Conservation (phyloP, 92 coral and sea anemone genomes). For the Umimayanthus chanpuru region DNA sequence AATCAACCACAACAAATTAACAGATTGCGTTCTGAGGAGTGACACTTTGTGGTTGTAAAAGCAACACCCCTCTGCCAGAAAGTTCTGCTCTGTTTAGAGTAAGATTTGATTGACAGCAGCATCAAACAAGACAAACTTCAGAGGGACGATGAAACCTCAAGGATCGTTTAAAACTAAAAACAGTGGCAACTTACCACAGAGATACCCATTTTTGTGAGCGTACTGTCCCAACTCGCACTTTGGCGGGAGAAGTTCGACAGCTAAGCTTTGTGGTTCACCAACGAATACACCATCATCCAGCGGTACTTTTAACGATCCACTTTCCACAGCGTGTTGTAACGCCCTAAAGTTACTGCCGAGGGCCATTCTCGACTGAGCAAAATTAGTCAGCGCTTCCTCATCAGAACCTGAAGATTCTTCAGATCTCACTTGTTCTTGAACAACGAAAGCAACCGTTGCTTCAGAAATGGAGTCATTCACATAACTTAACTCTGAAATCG, state of each 20-base stretch:
- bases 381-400: conserved; percentile 4
- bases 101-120: neutral
- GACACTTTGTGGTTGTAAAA: too few relatives aligned
- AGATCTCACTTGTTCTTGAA: conserved; percentile 3
- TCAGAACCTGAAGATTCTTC: neutral
- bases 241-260: conserved; percentile 16
- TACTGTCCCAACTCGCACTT: conserved; percentile 33
- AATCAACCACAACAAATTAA: too few relatives aligned
- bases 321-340: conserved; percentile 2
- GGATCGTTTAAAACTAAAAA: neutral
- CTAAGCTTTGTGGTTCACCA: conserved; percentile 13
- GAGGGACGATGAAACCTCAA: neutral
- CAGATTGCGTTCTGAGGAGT: too few relatives aligned
- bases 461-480: neutral
- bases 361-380: conserved; percentile 13
- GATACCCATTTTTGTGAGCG: conserved; percentile 45
- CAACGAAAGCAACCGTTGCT: conserved; percentile 30
- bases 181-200: conserved; percentile 39
- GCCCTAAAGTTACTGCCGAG: conserved; percentile 21
- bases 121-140: neutral
- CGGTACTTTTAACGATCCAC: neutral
- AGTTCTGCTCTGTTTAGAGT: too few relatives aligned
- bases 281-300: conserved; percentile 17
- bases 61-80: too few relatives aligned
- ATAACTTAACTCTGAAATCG: neutral